A percentile compares a stretch with the other conserved stretches of the same genome.
These are phyloP conservation scores for Neogobius melanostomus DNA, from an alignment of 2,113 vertebrate genomes.

Conservation along the genomic window DNA sequence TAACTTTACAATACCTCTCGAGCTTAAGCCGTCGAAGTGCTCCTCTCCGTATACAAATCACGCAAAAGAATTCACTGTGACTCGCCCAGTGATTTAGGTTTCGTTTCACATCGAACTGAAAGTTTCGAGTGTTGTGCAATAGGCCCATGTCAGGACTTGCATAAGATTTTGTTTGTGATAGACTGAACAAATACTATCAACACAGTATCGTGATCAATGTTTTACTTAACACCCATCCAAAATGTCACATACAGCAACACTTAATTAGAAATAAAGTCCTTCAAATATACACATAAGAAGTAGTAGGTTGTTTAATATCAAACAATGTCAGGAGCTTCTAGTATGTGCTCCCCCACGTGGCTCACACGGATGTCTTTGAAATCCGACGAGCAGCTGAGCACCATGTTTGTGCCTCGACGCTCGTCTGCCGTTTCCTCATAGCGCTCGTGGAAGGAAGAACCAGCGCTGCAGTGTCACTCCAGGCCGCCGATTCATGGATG, in stretches of 20 bases:
- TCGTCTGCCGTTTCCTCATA: slow-evolving; percentile 89
- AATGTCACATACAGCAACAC: slow-evolving; percentile 23
- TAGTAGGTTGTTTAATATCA: slow-evolving; percentile 2
- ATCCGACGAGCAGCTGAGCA: slow-evolving; percentile 84
- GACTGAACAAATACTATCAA: neutral
- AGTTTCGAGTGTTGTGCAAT: slow-evolving; percentile 25
- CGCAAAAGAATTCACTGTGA: neutral
- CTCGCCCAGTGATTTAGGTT: slow-evolving; percentile 7
- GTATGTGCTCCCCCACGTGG: slow-evolving; percentile 71
- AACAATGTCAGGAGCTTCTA: slow-evolving; percentile 20
- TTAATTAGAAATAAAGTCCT: slow-evolving; percentile 11
- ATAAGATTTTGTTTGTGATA: neutral
- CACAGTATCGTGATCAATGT: slow-evolving; percentile 17
- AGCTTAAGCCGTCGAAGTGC: neutral
- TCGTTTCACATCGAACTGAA: slow-evolving; percentile 18
- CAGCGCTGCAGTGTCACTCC: slow-evolving; percentile 93
- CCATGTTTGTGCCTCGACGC: slow-evolving; percentile 83
- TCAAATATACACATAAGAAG: slow-evolving; percentile 26
- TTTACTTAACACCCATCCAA: slow-evolving; percentile 40
- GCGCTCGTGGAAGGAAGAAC: slow-evolving; percentile 90
- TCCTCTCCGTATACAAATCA: neutral
- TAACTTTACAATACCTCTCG: neutral
- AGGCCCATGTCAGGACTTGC: neutral
- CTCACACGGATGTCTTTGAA: slow-evolving; percentile 79
- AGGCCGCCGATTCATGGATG: slow-evolving; percentile 92